Conservation (phyloP, 2,888 invertebrate species). For the Sphecodes monilicornis region DNA sequence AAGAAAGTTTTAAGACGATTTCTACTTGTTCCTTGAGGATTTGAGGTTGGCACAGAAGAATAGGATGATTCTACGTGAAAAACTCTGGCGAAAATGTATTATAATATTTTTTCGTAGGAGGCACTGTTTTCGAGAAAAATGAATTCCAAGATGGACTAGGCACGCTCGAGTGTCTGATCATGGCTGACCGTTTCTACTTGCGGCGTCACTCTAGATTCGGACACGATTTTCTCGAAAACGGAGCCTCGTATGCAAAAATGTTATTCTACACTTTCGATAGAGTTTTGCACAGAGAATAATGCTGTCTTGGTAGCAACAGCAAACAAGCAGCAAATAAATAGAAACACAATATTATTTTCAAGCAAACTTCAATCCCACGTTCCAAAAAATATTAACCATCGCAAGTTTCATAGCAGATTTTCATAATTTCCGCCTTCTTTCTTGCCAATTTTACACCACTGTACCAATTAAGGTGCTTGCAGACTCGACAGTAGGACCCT, state of each 20-base stretch:
- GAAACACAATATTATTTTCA: neutral
- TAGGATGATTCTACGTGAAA: too few species aligned
- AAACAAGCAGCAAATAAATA: neutral
- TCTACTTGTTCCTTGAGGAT: too few species aligned
- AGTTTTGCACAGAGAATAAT: neutral
- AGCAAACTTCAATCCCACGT: neutral
- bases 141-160: neutral
- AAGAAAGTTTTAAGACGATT: too few species aligned
- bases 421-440: neutral
- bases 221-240: neutral
- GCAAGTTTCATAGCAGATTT: neutral
- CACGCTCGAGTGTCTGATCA: neutral
- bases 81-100: too few species aligned
- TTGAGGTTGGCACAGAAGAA: too few species aligned
- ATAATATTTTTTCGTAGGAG: too few species aligned
- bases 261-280: neutral
- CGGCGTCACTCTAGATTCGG: neutral
- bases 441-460: neutral
- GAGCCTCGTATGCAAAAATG: neutral
- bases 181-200: neutral
- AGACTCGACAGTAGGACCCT: too few species aligned
- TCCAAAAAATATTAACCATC: neutral
- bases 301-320: neutral
- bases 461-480: neutral
- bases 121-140: neutral